Conservation (phyloP, 37 sponge, comb jelly and placozoan species). For the Crambe crambe region DNA sequence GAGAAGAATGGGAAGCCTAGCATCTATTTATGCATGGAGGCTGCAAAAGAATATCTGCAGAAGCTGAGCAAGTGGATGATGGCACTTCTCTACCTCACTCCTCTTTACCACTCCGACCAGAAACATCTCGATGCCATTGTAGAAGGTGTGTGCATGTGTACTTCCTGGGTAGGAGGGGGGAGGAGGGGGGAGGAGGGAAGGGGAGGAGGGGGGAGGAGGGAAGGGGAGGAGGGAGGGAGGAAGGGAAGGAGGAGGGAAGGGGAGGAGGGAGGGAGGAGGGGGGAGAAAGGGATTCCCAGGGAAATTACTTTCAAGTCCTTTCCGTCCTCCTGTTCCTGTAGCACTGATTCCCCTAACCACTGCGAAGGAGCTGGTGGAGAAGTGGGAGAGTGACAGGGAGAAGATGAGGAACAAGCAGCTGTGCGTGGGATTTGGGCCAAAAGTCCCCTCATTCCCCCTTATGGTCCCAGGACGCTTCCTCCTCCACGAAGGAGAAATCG, state of each 20-base stretch:
- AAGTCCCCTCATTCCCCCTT: slow-evolving; percentile 25
- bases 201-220: no score
- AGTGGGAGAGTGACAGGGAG: slow-evolving; percentile 18
- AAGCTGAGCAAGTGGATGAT: slow-evolving; percentile 41
- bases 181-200: no score
- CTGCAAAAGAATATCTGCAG: slow-evolving; percentile 49
- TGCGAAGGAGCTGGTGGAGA: slow-evolving; percentile 32
- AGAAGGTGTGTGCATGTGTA: slow-evolving; percentile 18
- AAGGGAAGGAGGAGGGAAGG: no score
- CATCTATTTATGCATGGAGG: slow-evolving; percentile 55
- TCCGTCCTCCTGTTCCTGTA: not conserved
- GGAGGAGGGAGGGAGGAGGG: no score
- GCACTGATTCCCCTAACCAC: slow-evolving; percentile 28
- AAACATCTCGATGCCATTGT: slow-evolving; percentile 29
- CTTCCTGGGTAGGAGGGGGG: no score
- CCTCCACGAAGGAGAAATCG: slow-evolving; percentile 58
- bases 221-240: no score
- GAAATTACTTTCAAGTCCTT: not conserved
- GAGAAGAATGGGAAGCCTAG: not conserved
- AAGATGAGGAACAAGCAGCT: slow-evolving; percentile 25
- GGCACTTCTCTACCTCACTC: slow-evolving; percentile 38
- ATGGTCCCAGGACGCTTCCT: slow-evolving; percentile 55
- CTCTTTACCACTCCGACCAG: slow-evolving; percentile 43
- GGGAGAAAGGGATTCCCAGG: no score
- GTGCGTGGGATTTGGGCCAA: slow-evolving; percentile 42